A percentile compares a stretch with the other conserved stretches of the same genome.
These are phyloP conservation scores for Mungos mungo DNA, from an alignment of 2,113 vertebrate species.

Conservation along the genomic window DNA sequence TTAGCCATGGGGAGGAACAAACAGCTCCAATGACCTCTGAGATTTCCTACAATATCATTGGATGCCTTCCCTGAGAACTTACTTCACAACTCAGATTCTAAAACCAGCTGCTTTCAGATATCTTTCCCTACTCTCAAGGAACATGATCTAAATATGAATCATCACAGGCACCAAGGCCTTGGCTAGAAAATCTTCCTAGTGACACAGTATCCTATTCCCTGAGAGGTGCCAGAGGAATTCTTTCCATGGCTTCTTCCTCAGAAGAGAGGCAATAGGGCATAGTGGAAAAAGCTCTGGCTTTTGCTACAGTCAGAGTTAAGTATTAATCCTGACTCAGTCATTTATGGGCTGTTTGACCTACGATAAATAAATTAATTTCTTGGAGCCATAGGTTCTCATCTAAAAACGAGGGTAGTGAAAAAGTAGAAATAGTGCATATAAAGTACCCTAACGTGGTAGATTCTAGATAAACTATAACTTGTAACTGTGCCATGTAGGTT, in stretches of 20 bases:
- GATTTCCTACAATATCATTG: slow-evolving; percentile 34
- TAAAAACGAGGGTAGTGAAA: slow-evolving; percentile 14
- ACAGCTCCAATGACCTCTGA: slow-evolving; percentile 57
- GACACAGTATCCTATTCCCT: slow-evolving; percentile 57
- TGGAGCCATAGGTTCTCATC: background rate
- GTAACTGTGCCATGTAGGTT: background rate
- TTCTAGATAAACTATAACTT: background rate
- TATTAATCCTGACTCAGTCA: slow-evolving; percentile 50
- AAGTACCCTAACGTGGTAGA: background rate
- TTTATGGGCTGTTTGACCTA: background rate
- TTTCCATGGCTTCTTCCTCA: slow-evolving; percentile 65
- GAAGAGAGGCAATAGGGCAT: background rate
- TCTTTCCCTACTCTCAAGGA: slow-evolving; percentile 78
- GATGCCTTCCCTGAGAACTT: slow-evolving; percentile 52
- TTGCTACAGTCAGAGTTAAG: background rate
- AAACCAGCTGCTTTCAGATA: slow-evolving; percentile 67
- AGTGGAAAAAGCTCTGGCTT: slow-evolving; percentile 15
- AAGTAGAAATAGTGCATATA: background rate
- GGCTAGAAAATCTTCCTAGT: slow-evolving; percentile 69
- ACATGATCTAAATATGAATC: slow-evolving; percentile 77
- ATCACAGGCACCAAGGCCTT: slow-evolving; percentile 63
- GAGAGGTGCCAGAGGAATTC: slow-evolving; percentile 65
- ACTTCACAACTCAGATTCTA: slow-evolving; percentile 61
- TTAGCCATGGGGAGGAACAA: slow-evolving; percentile 20
- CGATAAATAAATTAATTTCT: background rate